A percentile compares a stretch with the other conserved stretches of the same genome.
These are phyloP conservation scores for Oxyruncus cristatus DNA, from an alignment of 2,113 vertebrate species.

Conservation along the genomic window DNA sequence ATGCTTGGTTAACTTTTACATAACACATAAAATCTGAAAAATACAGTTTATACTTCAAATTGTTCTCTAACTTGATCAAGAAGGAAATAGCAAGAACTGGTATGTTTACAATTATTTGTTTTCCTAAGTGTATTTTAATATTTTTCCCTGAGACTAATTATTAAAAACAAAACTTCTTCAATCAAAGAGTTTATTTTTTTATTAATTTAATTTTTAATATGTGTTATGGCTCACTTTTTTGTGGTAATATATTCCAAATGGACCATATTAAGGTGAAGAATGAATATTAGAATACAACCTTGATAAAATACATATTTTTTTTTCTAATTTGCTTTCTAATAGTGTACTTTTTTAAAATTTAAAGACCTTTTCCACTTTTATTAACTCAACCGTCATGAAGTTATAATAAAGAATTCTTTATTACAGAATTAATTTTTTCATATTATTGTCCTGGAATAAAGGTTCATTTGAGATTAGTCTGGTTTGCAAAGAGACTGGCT, in stretches of 20 bases:
- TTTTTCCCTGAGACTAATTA: background rate
- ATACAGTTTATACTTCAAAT: constrained; percentile 13
- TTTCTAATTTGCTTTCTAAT: background rate
- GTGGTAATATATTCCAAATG: background rate
- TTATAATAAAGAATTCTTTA: background rate
- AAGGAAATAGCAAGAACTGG: background rate
- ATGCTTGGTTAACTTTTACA: constrained; percentile 55
- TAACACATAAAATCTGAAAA: constrained; percentile 30
- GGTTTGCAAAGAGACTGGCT: background rate
- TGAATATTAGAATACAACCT: background rate
- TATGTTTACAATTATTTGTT: background rate
- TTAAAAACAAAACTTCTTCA: background rate
- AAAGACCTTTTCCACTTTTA: constrained; percentile 24
- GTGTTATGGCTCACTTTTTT: constrained; percentile 1
- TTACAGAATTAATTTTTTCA: background rate
- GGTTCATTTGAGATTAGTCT: constrained; percentile 8
- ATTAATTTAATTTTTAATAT: background rate
- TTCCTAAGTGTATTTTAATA: background rate
- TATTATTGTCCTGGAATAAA: background rate
- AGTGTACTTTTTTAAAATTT: background rate
- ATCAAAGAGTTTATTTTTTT: background rate
- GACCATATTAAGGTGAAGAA: background rate
- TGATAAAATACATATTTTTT: background rate
- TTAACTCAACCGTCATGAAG: background rate
- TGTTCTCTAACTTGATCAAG: background rate